phyloP scores from a whole-genome alignment of 2,888 invertebrate genomes.

The Eilema depressum region DNA sequence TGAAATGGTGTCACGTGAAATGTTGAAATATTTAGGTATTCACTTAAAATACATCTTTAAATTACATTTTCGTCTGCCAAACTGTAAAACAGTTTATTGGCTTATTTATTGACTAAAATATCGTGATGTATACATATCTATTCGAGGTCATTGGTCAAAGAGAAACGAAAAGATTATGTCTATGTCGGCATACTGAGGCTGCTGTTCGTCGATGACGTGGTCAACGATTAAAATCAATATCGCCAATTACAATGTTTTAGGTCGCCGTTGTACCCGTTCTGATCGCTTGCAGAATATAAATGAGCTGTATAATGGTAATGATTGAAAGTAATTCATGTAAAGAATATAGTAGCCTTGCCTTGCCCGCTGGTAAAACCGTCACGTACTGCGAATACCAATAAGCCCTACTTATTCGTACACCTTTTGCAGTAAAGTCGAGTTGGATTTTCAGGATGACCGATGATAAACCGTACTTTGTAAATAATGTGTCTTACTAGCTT shows the following conservation, averaged over 20 bases:
- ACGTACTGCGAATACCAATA: slow-evolving; percentile 54
- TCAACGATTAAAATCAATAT: slow-evolving; percentile 11
- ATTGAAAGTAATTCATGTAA: slow-evolving; percentile 67
- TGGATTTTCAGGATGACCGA: neutral
- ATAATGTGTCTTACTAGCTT: no score
- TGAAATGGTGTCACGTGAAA: no score
- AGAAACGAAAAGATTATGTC: no score
- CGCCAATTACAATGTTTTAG: slow-evolving; percentile 6
- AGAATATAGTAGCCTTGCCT: slow-evolving; percentile 49
- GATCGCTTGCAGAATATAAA: slow-evolving; percentile 52
- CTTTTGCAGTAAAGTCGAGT: neutral
- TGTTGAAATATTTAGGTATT: no score
- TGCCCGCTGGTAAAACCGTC: slow-evolving; percentile 58
- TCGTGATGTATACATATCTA: no score
- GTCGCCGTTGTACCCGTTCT: neutral
- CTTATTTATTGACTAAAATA: no score
- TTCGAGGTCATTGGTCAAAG: no score
- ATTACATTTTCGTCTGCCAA: no score
- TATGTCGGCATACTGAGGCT: no score
- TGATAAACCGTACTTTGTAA: neutral
- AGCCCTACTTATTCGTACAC: slow-evolving; percentile 14
- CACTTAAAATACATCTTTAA: no score
- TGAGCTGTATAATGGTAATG: slow-evolving; percentile 56
- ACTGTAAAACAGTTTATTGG: no score
- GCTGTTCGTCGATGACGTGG: no score